Evolutionary conservation across 2,113 vertebrate genomes (phyloP), one percentile per base, ranked within the genome.

Genomic region (Zingel zingel): DNA sequence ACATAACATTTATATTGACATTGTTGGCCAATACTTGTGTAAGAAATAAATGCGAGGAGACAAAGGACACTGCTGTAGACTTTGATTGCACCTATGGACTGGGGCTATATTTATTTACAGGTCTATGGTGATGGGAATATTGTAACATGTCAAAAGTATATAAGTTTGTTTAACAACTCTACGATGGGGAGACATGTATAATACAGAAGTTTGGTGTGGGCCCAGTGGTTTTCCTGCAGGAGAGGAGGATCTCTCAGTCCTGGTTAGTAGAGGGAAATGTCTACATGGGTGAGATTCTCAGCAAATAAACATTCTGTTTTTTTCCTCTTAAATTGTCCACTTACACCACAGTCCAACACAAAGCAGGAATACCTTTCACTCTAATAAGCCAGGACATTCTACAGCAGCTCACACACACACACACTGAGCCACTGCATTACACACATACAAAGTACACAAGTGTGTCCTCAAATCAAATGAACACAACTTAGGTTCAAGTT

Each of bases 101-200:
- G 69, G 66, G 85, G 74, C 77, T 87, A 76, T 82, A 79, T 84
- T 87, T 93, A 92, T 92, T 90, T 92, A 93, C 91, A 93, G 70
- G 79, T 80, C 53, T 70, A 80, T 74, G 25, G 79, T 68, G 53
- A 72, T 84, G 74, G 57, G 64, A 83, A 72, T 89, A 74, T 76
- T 80, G 54, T 69, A 84, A 82, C 23, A 83, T 64, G 76, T 82
- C 77, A 70, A 69, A 69, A 63, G 66, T 62, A 69, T 59, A 58
- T 45, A 78, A 19, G 70, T 83, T 86, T 89, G 74, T 82, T 70
- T 77, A 86, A 88, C 81, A 90, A 86, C 39, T 83, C 66, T 87
- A 84, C 61, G 23, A 83, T 81, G 48, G 70, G 69, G 33, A 74
- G 74, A 86, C 77, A 73, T 73, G 75, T 90, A 87, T 89, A 70